phyloP scores from a whole-genome alignment of 2,113 vertebrate species.

The Nycticebus coucang region DNA sequence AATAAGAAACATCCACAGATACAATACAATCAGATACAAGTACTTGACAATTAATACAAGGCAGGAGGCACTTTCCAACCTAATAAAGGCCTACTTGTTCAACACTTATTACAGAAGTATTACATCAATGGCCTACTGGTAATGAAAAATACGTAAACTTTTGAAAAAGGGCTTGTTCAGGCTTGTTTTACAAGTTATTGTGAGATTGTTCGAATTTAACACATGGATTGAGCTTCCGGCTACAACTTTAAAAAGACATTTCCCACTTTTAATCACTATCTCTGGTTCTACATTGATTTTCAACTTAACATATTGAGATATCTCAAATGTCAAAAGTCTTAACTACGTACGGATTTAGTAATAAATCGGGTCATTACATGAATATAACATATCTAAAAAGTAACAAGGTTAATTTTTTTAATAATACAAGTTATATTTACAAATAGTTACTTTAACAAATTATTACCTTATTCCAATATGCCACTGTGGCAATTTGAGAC shows the following conservation, averaged over 20 bases:
- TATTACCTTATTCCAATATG: neutral
- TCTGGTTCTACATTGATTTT: slow-evolving; percentile 29
- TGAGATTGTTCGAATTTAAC: slow-evolving; percentile 16
- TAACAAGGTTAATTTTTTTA: neutral
- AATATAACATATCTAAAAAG: slow-evolving; percentile 2
- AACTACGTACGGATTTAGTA: neutral
- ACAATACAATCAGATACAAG: slow-evolving; percentile 6
- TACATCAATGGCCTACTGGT: neutral
- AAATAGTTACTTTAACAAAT: neutral
- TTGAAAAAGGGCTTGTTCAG: slow-evolving; percentile 15
- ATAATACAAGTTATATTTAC: neutral
- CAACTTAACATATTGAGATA: neutral
- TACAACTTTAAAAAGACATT: neutral
- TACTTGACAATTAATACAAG: neutral
- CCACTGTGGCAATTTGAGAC: neutral
- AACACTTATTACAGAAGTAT: neutral
- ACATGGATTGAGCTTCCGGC: neutral
- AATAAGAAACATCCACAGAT: slow-evolving; percentile 40
- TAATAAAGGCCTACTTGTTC: neutral
- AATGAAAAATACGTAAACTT: neutral
- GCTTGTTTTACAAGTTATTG: slow-evolving; percentile 38
- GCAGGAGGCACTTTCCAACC: neutral
- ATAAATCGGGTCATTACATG: slow-evolving; percentile 2
- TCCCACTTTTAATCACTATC: neutral
- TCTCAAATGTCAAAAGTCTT: slow-evolving; percentile 28